Percentiles rank a stretch among this genome's conserved stretches.
Evolutionary conservation across 2,113 vertebrate genomes (phyloP).

Genomic region (Serinus canaria): DNA sequence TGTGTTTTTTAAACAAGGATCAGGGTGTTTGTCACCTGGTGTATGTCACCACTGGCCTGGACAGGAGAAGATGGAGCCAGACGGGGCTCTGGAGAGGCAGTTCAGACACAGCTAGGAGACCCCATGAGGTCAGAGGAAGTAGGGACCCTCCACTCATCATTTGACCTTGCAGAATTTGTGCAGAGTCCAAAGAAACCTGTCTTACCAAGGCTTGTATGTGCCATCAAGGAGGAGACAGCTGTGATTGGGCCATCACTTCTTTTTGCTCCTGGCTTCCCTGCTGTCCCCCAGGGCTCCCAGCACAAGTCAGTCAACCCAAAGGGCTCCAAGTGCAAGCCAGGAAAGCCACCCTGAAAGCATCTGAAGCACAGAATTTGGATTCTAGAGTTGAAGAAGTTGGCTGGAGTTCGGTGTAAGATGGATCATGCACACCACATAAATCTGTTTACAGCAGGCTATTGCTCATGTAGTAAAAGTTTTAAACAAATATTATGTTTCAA

Average conservation of each 20-base stretch:
- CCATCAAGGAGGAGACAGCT: background rate
- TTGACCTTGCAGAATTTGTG: background rate
- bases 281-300: background rate
- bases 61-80: background rate
- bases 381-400: background rate
- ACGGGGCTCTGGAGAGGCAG: background rate
- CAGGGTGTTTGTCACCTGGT: fast-evolving
- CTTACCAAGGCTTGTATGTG: background rate
- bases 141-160: fast-evolving
- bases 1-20: background rate
- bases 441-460: background rate
- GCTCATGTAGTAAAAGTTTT: background rate
- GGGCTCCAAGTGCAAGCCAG: background rate
- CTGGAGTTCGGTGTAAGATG: background rate
- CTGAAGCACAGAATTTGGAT: background rate
- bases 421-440: background rate
- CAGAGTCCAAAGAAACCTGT: background rate
- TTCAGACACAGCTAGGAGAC: fast-evolving
- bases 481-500: background rate
- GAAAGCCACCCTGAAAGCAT: background rate
- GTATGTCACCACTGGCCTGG: no score
- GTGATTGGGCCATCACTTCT: background rate
- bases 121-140: fast-evolving
- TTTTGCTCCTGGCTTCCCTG: background rate
- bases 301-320: background rate